Conservation (phyloP, 2,113 vertebrate genomes). For the Ageneiosus marmoratus region DNA sequence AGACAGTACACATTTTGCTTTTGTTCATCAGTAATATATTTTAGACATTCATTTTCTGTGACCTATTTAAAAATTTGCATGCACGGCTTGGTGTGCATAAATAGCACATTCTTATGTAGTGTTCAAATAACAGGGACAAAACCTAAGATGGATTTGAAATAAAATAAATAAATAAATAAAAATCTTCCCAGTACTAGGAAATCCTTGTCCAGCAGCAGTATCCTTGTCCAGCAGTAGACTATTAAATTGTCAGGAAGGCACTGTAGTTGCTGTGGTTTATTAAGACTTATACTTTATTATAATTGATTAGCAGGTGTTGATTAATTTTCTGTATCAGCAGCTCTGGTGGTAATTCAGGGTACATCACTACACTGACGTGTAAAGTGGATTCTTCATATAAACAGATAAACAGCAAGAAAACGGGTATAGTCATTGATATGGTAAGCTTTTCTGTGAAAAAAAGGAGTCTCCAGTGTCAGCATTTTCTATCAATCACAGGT, state of each 20-base stretch:
- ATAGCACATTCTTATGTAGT: not conserved
- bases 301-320: too few relatives aligned
- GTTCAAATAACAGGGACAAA: not conserved
- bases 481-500: not conserved
- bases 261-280: not conserved
- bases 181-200: not conserved
- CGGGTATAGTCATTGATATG: not conserved
- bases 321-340: not conserved
- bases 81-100: slow-evolving; percentile 28
- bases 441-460: not conserved
- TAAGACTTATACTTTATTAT: not conserved
- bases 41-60: slow-evolving; percentile 58
- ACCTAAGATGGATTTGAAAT: not conserved
- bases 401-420: not conserved
- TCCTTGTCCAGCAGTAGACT: not conserved
- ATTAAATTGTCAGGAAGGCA: not conserved
- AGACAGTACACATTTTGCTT: slow-evolving; percentile 53
- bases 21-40: slow-evolving; percentile 68
- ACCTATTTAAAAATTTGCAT: slow-evolving; percentile 53
- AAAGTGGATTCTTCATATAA: not conserved
- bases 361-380: too few relatives aligned
- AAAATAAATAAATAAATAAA: not conserved
- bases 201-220: not conserved
- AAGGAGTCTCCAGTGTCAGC: not conserved
- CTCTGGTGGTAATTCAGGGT: not conserved